Evolutionary conservation across 1,140 invertebrate species (phyloP), one percentile per base, ranked within the genome.

Genomic region (Pogonomyrmex californicus): DNA sequence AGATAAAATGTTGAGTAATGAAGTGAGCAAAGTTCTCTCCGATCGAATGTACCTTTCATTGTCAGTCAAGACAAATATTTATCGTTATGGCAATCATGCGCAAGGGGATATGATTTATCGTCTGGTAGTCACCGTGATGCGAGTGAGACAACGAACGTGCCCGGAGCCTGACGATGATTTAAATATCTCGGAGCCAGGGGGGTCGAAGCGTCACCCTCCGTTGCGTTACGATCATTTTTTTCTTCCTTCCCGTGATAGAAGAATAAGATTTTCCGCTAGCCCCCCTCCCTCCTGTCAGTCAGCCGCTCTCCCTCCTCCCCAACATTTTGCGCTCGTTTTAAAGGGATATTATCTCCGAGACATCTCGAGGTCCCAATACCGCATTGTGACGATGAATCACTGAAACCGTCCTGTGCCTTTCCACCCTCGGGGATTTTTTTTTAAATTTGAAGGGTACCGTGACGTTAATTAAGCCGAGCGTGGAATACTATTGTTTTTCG

Each of bases 301-400:
- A 91, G 83, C 73, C 47, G 47, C 17, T 47, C 17, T 47, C 38
- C 60, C 41, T 62, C 4, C 38, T 33, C 78, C 47, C 30, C 60
- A 70, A 82, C 79, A 68, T 71, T 81, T 90, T 76, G 54, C 54
- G 58, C 82, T 90, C 88, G 70, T 88, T 86, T 83, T 86, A 88
- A 86, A 58, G 87, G 87, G 83, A 90, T 91, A 88, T 90, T 90
- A 91, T 91, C 90, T 91, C 58, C 66, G 41, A 47, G 78, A 90
- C 71, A 86, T 81, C 23, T 23, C 36, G 73, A 71, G 54, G 49
- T 73, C 62, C 81, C 66, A 51, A 90, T 90, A 78, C 68, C 71
- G 73, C 77, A 79, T 86, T 76, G 85, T 85, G 89, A 88, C 83
- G 79, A 91, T 91, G 89, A 91, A 91, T 91, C 90, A 91, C 88